Base-by-base conservation (phyloP, 2,113 vertebrate genomes). In the Corythornis cristatus region DNA sequence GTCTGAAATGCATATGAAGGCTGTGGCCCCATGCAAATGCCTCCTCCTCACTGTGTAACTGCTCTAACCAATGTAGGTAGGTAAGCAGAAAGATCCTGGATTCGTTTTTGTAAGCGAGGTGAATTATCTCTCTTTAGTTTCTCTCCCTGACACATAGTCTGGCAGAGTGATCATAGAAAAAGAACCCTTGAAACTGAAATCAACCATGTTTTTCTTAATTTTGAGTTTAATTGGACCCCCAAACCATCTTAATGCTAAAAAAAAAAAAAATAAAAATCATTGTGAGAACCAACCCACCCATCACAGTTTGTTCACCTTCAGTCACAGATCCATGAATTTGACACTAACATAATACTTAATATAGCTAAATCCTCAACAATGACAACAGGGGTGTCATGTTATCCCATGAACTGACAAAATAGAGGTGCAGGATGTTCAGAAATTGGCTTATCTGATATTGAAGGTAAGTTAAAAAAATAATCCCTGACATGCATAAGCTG, bases 1-100 rank as follows among this genome's bases (percentile, higher is more conserved):
- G 74, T 83, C 96, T 96, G 84, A 66, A 89, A 87, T 53, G 46
- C 86, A 61, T 73, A 35, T 78, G 89, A 97, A 97, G 89, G 82
- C 97, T 86, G 86, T 92, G 92, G 81, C 48, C 71, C 46, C 15
- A 68, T 72, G 87, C 66, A 93, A 80, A 95, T 83, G 26, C 54
- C 72, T 61, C 79, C 79, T 96, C 75, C 77, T 84, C 19, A 66
- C 88, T 82, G 57, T 53, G 68, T 58, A 45, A 57, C 66, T 89
- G 40, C 75, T 86, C 88, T 87, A 91, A 83, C 81, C 85, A 50
- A 46, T 25, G 53, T 4, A 64, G 64, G 54, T 56, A 86, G 67
- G 60, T 51, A 68, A 53, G 61, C 21, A 76, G 35, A 53, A 75
- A 81, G 84, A 71, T 73, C 77, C 37, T 60, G 20, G 22, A 62